Conservation (phyloP, 2,797 vertebrate species). For the Hapalemur alaotrensis region DNA sequence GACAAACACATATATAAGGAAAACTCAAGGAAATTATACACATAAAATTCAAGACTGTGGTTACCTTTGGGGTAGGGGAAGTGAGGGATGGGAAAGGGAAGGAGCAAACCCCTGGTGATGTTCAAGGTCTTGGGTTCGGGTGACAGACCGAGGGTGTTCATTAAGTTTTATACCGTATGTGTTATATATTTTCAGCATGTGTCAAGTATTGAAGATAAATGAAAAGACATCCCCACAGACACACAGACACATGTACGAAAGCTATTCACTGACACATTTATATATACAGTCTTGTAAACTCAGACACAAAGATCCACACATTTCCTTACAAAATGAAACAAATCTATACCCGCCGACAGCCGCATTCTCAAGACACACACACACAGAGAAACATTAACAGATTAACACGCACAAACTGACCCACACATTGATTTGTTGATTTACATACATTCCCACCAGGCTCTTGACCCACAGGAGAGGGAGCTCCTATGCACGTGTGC, state of each 20-base stretch:
- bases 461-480: not conserved
- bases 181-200: not conserved
- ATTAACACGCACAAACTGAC: not conserved
- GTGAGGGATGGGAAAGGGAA: not conserved
- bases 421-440: not conserved
- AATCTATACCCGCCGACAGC: not conserved
- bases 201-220: not conserved
- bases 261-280: not conserved
- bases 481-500: not conserved
- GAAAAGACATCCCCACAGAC: not conserved
- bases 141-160: not conserved
- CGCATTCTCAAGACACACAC: not conserved
- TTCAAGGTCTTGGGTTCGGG: not conserved
- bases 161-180: not conserved
- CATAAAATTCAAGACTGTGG: not conserved
- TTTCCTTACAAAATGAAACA: conserved; percentile 11
- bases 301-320: not conserved
- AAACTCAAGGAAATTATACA: not conserved
- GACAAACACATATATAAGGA: not conserved
- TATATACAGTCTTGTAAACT: not conserved
- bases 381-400: not conserved
- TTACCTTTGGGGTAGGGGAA: not conserved
- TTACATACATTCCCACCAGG: not conserved
- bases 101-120: not conserved
- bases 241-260: not conserved